These are phyloP conservation scores for Erynnis tages DNA, from an alignment of 2,888 invertebrate species.

Conservation along the genomic window DNA sequence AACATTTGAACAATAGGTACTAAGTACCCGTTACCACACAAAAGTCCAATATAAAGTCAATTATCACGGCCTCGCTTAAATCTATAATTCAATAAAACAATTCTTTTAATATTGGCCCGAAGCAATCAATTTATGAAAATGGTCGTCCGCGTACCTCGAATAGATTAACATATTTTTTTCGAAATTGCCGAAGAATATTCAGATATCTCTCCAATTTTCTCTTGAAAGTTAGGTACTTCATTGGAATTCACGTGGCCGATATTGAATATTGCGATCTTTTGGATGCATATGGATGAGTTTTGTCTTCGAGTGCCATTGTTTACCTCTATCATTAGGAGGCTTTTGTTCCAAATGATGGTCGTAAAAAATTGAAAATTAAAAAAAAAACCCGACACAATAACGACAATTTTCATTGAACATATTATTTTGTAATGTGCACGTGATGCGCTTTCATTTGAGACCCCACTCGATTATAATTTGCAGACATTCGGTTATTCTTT, in stretches of 20 bases:
- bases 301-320: constrained; percentile 43
- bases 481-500: no score
- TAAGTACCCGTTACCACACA: background rate
- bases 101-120: constrained; percentile 64
- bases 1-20: no score
- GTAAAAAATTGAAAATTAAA: no score
- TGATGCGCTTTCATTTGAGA: no score
- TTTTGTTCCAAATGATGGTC: constrained; percentile 33
- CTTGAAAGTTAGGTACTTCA: constrained; percentile 63
- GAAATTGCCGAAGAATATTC: constrained; percentile 70
- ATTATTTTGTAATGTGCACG: no score
- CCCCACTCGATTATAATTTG: no score
- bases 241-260: constrained; percentile 65
- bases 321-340: constrained; percentile 39
- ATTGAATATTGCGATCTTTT: constrained; percentile 66
- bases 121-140: constrained; percentile 74
- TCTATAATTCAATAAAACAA: constrained; percentile 54
- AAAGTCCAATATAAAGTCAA: constrained; percentile 8
- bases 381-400: no score
- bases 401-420: no score
- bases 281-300: constrained; percentile 57
- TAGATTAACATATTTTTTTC: constrained; percentile 73
- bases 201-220: constrained; percentile 71
- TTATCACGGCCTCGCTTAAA: constrained; percentile 31
- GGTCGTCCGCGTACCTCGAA: constrained; percentile 55